Evolutionary conservation across 53 echinoderm and acorn worm species (phyloP).

Genomic region (Henricia sp.): DNA sequence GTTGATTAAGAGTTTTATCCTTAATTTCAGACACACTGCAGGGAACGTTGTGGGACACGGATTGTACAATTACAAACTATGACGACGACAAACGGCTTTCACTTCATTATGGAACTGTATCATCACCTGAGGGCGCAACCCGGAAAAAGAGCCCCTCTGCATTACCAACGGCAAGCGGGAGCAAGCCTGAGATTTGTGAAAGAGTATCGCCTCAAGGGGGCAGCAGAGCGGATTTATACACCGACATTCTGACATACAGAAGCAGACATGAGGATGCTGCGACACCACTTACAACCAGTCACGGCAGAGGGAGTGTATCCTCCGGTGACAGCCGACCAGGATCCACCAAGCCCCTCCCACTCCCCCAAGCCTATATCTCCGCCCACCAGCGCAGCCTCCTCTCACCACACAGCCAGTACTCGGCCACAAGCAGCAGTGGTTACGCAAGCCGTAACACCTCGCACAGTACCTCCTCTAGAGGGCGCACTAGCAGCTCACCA

Average conservation of each 20-base stretch:
- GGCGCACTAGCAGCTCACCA: constrained; percentile 48
- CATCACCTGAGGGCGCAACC: constrained; percentile 27
- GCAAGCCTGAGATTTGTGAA: constrained; percentile 16
- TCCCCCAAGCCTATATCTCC: constrained; percentile 69
- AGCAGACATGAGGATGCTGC: too few species aligned
- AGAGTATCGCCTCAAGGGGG: constrained; percentile 46
- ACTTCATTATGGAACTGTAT: constrained; percentile 2
- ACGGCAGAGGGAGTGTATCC: constrained; percentile 37
- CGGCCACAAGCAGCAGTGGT: constrained; percentile 82
- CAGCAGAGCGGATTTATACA: constrained; percentile 13
- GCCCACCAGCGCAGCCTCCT: constrained; percentile 61
- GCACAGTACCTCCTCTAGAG: constrained; percentile 57
- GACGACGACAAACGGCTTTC: neutral
- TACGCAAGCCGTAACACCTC: constrained; percentile 92
- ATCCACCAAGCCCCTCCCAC: constrained; percentile 39
- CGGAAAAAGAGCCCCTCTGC: neutral
- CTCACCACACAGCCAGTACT: constrained; percentile 79
- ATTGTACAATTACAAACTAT: neutral
- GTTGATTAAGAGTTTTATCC: too few species aligned
- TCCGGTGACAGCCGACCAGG: constrained; percentile 42
- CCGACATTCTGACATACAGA: constrained; percentile 4
- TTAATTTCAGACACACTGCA: constrained; percentile 41
- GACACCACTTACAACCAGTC: constrained; percentile 18
- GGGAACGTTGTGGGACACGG: constrained; percentile 33
- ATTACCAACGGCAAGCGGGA: neutral